Conservation (phyloP, 2,797 vertebrate genomes). For the Odontamblyopus lacepedii region DNA sequence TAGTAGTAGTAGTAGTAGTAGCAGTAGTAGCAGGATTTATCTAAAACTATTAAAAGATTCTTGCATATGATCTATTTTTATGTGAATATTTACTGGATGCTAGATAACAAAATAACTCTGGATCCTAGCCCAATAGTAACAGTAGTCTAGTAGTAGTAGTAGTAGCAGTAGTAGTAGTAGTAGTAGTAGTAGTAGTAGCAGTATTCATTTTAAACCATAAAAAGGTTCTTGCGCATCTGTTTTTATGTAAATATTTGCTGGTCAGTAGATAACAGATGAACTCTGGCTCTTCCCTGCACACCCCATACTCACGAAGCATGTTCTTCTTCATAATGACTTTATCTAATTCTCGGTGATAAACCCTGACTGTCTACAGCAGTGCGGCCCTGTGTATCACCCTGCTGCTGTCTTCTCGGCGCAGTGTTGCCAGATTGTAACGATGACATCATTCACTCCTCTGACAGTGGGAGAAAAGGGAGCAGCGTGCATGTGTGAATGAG, state of each 20-base stretch:
- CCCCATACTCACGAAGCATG: background rate
- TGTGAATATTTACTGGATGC: background rate
- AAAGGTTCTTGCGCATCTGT: no score
- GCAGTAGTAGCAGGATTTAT: no score
- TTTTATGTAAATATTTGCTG: background rate
- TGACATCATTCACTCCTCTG: conserved; percentile 44
- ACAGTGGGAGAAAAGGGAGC: conserved; percentile 23
- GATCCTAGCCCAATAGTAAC: no score
- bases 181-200: no score
- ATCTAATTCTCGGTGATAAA: background rate
- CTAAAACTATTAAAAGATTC: no score
- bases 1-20: no score
- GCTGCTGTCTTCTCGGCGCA: conserved; percentile 12
- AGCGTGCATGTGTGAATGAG: conserved; percentile 5
- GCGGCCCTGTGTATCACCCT: background rate
- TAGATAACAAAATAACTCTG: no score
- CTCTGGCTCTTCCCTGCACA: no score
- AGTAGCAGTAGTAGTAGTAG: no score
- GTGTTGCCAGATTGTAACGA: conserved; percentile 17
- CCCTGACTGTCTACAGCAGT: background rate
- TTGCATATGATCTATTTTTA: no score
- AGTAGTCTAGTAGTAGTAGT: no score
- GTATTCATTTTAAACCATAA: no score
- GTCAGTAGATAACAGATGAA: background rate
- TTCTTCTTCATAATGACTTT: background rate